A percentile compares a stretch with the other conserved stretches of the same genome.
Conservation (phyloP, 2,797 vertebrate species). For the Todus mexicanus region DNA sequence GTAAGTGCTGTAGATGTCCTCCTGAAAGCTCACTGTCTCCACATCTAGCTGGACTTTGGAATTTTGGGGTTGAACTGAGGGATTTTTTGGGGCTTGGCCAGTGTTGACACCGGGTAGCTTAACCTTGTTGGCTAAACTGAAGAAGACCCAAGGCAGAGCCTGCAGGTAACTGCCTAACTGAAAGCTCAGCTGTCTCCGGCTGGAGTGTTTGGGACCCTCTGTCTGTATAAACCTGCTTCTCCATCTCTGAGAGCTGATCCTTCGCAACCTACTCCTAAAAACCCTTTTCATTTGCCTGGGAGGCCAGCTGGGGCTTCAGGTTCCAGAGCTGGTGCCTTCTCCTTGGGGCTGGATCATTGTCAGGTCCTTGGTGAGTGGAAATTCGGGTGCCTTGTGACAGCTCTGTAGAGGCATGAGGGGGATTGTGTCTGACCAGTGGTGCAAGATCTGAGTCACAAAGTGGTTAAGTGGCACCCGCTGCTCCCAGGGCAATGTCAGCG, state of each 20-base stretch:
- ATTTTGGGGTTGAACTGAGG: not conserved
- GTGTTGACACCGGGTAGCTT: not conserved
- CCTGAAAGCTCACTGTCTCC: not conserved
- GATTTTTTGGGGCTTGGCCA: not conserved
- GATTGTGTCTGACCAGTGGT: not conserved
- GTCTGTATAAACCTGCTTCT: not conserved
- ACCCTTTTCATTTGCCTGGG: not conserved
- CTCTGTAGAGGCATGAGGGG: not conserved
- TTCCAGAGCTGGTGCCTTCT: not conserved
- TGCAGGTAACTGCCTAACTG: not conserved
- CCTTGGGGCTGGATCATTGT: rapidly evolving
- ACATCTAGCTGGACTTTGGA: not conserved
- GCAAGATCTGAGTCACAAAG: not conserved
- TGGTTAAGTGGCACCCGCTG: rapidly evolving
- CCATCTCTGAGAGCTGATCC: not conserved
- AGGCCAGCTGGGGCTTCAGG: not conserved
- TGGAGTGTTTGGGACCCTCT: not conserved
- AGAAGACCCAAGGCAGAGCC: not conserved
- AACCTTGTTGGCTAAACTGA: not conserved
- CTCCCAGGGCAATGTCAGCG: not conserved
- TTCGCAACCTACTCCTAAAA: not conserved
- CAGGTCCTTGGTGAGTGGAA: not conserved
- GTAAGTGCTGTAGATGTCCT: conserved; percentile 66
- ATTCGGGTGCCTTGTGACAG: rapidly evolving
- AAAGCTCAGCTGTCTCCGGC: not conserved